Evolutionary conservation across 2,797 vertebrate genomes (phyloP).

Genomic region (Menidia menidia): DNA sequence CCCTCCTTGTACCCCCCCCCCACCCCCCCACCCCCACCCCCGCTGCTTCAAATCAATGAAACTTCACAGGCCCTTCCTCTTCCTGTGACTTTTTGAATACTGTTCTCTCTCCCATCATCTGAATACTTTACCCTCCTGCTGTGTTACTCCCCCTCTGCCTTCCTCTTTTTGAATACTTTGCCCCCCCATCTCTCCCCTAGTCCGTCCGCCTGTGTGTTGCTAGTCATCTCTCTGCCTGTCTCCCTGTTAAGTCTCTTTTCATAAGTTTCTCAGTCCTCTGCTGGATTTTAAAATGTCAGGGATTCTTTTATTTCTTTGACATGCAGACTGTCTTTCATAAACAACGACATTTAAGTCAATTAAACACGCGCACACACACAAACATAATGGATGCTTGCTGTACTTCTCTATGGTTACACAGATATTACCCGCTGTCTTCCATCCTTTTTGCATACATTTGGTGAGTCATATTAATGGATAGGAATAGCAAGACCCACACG

Average conservation of each 20-base stretch:
- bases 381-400: slow-evolving; percentile 39
- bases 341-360: slow-evolving; percentile 38
- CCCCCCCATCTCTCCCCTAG: slow-evolving; percentile 23
- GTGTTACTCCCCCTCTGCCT: slow-evolving; percentile 44
- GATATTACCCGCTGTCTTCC: not conserved
- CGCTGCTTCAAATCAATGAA: slow-evolving; percentile 71
- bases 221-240: slow-evolving; percentile 47
- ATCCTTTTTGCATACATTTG: slow-evolving; percentile 12
- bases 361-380: not conserved
- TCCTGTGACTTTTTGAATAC: slow-evolving; percentile 59
- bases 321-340: slow-evolving; percentile 40
- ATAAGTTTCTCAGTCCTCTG: slow-evolving; percentile 74
- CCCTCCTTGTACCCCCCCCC: slow-evolving; percentile 17
- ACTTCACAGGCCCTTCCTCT: slow-evolving; percentile 69
- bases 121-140: slow-evolving; percentile 66
- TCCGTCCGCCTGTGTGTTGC: slow-evolving; percentile 23
- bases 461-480: slow-evolving; percentile 39
- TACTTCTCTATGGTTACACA: slow-evolving; percentile 6
- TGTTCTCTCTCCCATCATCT: slow-evolving; percentile 53
- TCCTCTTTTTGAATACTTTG: slow-evolving; percentile 49
- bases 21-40: slow-evolving; percentile 43
- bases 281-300: slow-evolving; percentile 80
- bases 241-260: slow-evolving; percentile 65
- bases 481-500: slow-evolving; percentile 9
- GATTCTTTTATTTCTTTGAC: slow-evolving; percentile 25